A percentile compares a stretch with the other conserved stretches of the same genome.
These are phyloP conservation scores for Arge pagana DNA, from an alignment of 2,888 invertebrate genomes.

Conservation along the genomic window DNA sequence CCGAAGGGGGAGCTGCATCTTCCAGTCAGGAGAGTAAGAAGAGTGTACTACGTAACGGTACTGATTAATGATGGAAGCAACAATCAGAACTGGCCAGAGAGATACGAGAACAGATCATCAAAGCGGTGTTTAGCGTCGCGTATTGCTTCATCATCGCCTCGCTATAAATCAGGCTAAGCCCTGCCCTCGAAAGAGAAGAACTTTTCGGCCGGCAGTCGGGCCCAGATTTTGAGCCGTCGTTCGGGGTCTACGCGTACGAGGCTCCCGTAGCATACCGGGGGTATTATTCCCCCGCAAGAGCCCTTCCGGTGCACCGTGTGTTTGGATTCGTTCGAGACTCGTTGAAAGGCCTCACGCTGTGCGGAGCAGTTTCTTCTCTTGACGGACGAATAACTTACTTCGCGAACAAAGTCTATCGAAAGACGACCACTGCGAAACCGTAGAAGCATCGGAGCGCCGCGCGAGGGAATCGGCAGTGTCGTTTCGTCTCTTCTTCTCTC, in stretches of 20 bases:
- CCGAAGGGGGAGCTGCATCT: neutral
- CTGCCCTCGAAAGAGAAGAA: constrained; percentile 15
- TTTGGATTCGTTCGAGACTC: constrained; percentile 7
- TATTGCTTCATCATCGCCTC: constrained; percentile 54
- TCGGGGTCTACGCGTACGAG: too few relatives aligned
- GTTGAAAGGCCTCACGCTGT: constrained; percentile 10
- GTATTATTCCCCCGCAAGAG: constrained; percentile 6
- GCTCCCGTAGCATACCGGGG: constrained; percentile 3
- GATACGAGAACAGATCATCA: constrained; percentile 47
- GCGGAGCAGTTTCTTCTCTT: constrained; percentile 5
- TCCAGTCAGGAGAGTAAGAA: neutral
- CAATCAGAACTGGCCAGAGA: constrained; percentile 45
- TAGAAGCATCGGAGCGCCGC: too few relatives aligned
- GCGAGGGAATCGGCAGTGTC: too few relatives aligned
- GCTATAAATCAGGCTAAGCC: constrained; percentile 53
- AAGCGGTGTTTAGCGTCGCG: constrained; percentile 52
- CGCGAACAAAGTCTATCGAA: too few relatives aligned
- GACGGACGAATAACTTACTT: too few relatives aligned
- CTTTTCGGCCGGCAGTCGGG: constrained; percentile 1
- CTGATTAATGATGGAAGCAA: constrained; percentile 49
- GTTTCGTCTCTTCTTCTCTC: too few relatives aligned
- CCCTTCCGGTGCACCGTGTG: constrained; percentile 15
- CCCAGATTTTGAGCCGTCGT: constrained; percentile 3
- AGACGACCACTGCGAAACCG: too few relatives aligned
- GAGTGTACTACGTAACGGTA: constrained; percentile 33